Base-by-base conservation (phyloP, 2,888 invertebrate genomes). In the Parnassius glacialis region DNA sequence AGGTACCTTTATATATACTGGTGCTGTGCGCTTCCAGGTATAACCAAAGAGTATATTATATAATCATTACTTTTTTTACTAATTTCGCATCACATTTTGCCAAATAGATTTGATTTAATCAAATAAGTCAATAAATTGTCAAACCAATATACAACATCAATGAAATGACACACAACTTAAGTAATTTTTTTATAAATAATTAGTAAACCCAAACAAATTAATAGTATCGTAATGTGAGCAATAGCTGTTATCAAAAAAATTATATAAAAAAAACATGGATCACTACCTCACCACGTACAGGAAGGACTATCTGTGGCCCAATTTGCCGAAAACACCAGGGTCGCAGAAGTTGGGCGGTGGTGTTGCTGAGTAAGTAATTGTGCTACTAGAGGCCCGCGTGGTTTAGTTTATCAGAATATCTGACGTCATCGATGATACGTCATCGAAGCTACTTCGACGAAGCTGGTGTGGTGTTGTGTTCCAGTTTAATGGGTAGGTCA, bases 241-340 rank as follows among this genome's bases (percentile, higher is more conserved):
- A 65, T 57, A 59, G 20, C 41, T 43, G 41, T 50, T 55, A 61
- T 43, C 62, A 45, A 45, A 25, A 41, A 13, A 45, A 66, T 61
- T 10, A 57, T 62, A 54, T 51, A 9, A 9, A 47, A 20, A 10
- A 56, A 68, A 43, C 66, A 93, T 94, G 93, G 93, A 93, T 80
- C 93, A 93, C 69, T 94, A 93, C 70, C 80, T 93, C 61, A 93
- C 94, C 0, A 94, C 93, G 0, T 94, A 94, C 71, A 85, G 91
- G 52, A 93, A 93, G 71, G 94, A 94, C 76, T 94, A 93, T 69
- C 71, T 93, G 20, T 94, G 94, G 94, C 94, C 94, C 0, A 86
- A 87, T 64, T 64, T 88, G 52, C 87, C 89, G 0, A 59, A 54
- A 52, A 80, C 80, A 0, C 66, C 74, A 0, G 71, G 71, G 0